Evolutionary conservation across 2,113 vertebrate species (phyloP).

Genomic region (Oryzias curvinotus): DNA sequence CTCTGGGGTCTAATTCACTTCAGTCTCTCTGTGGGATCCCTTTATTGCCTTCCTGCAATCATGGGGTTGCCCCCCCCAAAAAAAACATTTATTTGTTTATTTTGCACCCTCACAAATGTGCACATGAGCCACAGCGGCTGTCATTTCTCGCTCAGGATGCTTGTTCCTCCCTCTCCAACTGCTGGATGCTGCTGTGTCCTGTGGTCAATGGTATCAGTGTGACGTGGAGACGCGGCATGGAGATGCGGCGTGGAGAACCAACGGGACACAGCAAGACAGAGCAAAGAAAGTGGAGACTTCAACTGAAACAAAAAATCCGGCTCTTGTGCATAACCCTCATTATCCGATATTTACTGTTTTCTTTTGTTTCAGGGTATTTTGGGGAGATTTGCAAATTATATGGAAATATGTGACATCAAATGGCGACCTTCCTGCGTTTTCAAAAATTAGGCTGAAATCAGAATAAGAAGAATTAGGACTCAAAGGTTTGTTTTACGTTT

Average conservation of each 20-base stretch:
- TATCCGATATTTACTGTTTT: too few species aligned
- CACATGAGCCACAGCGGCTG: conserved; percentile 35
- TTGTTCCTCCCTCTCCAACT: conserved; percentile 28
- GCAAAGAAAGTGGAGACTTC: conserved; percentile 1
- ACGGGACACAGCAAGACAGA: conserved; percentile 7
- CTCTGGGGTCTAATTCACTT: conserved; percentile 52
- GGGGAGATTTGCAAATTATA: too few species aligned
- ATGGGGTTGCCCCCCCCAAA: conserved; percentile 54
- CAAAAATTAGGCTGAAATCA: too few species aligned
- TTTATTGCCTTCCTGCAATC: conserved; percentile 63
- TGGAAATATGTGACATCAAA: too few species aligned
- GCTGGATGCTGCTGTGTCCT: conserved; percentile 36
- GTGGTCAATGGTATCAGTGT: conserved; percentile 39
- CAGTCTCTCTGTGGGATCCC: conserved; percentile 54
- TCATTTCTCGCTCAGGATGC: conserved; percentile 46
- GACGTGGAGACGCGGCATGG: conserved; percentile 33
- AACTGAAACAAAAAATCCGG: conserved; percentile 4
- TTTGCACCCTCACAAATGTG: conserved; percentile 25
- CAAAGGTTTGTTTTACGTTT: too few species aligned
- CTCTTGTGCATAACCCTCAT: not conserved
- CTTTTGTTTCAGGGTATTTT: too few species aligned
- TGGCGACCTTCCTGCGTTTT: too few species aligned
- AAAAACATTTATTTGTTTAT: conserved; percentile 66
- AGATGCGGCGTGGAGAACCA: conserved; percentile 16
- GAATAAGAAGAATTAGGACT: too few species aligned